Conservation (phyloP, 1,140 invertebrate species). For the Trypoxylus dichotomus region DNA sequence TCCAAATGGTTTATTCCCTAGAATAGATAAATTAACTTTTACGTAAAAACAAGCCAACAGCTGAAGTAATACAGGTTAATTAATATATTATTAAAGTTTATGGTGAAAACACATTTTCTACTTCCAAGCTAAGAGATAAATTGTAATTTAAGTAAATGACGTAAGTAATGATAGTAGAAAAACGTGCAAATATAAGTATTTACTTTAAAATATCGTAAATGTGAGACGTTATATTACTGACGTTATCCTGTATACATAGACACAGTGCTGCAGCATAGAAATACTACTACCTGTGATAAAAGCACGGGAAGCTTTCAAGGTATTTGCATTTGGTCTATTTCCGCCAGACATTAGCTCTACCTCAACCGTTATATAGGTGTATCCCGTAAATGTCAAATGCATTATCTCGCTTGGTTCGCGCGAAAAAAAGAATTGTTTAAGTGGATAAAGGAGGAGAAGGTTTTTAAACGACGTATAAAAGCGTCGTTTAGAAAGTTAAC, state of each 20-base stretch:
- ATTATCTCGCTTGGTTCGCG: background rate
- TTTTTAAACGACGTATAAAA: background rate
- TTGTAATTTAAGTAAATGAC: background rate
- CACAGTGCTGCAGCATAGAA: background rate
- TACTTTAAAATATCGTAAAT: background rate
- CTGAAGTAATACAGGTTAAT: too few relatives aligned
- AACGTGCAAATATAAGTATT: background rate
- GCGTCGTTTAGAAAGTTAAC: background rate
- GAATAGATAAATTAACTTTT: too few relatives aligned
- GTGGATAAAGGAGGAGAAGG: background rate
- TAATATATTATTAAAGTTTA: too few relatives aligned
- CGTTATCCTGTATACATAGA: background rate
- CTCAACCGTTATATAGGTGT: background rate
- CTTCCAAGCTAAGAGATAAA: too few relatives aligned
- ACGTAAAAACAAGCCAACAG: too few relatives aligned
- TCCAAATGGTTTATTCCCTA: too few relatives aligned
- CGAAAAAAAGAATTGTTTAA: background rate
- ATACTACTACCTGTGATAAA: background rate
- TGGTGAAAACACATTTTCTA: too few relatives aligned
- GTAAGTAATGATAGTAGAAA: background rate
- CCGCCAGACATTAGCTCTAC: background rate
- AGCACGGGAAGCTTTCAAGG: background rate
- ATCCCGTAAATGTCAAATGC: slow-evolving; percentile 2
- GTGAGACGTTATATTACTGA: background rate
- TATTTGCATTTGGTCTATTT: slow-evolving; percentile 2